Conservation (phyloP, 2,888 invertebrate genomes). For the Eupithecia subfuscata region DNA sequence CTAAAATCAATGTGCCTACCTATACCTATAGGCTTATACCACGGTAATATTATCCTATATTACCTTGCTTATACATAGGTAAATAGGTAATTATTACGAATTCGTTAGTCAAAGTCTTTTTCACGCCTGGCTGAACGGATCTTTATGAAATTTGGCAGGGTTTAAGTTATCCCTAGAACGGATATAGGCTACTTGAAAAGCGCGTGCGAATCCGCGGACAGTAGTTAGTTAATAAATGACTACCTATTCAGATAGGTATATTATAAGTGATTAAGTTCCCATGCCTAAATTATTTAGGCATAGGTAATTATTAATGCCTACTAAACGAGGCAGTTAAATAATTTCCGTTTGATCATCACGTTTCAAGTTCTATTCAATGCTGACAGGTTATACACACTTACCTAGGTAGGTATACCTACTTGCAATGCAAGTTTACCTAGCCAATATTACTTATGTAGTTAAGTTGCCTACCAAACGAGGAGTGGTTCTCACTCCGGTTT, state of each 20-base stretch:
- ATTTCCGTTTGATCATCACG: slow-evolving; percentile 2
- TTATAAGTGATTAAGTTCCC: background rate
- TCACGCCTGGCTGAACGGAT: too few species aligned
- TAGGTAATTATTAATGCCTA: background rate
- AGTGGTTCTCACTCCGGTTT: slow-evolving; percentile 4
- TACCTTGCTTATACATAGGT: too few species aligned
- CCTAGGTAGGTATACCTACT: background rate
- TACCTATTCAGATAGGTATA: background rate
- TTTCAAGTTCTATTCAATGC: slow-evolving; percentile 1
- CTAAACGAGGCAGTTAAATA: background rate
- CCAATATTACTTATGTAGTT: background rate
- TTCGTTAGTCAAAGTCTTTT: too few species aligned
- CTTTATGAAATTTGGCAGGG: too few species aligned
- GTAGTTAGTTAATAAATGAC: background rate
- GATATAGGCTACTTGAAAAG: too few species aligned
- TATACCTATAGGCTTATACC: too few species aligned
- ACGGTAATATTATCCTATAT: too few species aligned
- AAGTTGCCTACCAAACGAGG: background rate
- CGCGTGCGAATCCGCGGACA: too few species aligned
- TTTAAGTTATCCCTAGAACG: too few species aligned
- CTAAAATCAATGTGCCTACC: too few species aligned
- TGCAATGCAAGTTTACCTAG: background rate
- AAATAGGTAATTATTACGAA: too few species aligned
- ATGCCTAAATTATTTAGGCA: background rate
- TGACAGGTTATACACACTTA: background rate